A percentile compares a stretch with the other conserved stretches of the same genome.
Conservation (phyloP, 2,113 vertebrate species). For the Illadopsis cleaveri region DNA sequence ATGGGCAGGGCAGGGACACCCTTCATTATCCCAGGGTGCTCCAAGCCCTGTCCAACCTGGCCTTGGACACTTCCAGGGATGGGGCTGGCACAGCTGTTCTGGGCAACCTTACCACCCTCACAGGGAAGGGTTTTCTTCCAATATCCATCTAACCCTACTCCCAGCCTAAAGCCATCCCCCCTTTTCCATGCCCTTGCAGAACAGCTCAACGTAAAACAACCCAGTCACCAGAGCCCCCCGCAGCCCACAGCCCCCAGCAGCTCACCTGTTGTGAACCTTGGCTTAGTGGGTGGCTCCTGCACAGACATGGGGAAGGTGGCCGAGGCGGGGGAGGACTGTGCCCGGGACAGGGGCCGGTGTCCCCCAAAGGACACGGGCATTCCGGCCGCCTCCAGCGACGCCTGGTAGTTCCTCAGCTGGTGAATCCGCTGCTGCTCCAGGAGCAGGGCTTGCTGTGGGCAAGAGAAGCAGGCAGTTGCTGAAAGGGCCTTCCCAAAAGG, state of each 20-base stretch:
- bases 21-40: background rate
- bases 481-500: background rate
- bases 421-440: slow-evolving; percentile 96
- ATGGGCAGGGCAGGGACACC: background rate
- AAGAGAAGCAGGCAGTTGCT: background rate
- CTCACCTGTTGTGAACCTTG: slow-evolving; percentile 93
- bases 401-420: slow-evolving; percentile 95
- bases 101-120: background rate
- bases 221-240: background rate
- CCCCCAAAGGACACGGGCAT: slow-evolving; percentile 83
- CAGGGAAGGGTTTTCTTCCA: background rate
- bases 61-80: background rate
- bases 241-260: background rate
- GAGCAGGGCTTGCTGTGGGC: slow-evolving; percentile 88
- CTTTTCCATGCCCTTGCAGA: background rate
- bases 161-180: background rate
- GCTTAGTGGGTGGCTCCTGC: slow-evolving; percentile 88
- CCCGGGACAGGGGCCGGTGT: slow-evolving; percentile 92
- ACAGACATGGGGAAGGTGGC: slow-evolving; percentile 90
- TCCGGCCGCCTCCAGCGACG: slow-evolving; percentile 91
- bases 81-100: background rate
- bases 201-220: background rate
- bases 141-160: background rate
- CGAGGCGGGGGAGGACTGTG: slow-evolving; percentile 93
- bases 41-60: background rate